Evolutionary conservation across 53 echinoderm and acorn worm genomes (phyloP).

Genomic region (Mesocentrotus franciscanus): DNA sequence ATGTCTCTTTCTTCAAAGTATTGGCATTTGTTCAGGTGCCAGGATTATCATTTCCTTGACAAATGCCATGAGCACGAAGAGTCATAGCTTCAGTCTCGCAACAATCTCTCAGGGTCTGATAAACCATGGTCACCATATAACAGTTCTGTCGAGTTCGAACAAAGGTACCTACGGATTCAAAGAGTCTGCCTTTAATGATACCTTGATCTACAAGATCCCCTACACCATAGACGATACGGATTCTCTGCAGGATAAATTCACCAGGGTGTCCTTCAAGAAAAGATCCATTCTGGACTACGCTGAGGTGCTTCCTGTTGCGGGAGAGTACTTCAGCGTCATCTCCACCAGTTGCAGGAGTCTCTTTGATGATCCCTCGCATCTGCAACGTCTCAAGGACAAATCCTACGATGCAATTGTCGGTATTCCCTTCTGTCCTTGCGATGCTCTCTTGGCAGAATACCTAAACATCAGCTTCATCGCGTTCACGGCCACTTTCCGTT

Average conservation of each 20-base stretch:
- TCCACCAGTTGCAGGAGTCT: constrained; percentile 48
- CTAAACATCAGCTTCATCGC: constrained; percentile 68
- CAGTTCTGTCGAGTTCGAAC: constrained; percentile 62
- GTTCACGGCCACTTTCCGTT: constrained; percentile 54
- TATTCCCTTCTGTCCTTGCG: constrained; percentile 70
- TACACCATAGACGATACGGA: constrained; percentile 34
- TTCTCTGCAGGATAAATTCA: constrained; percentile 29
- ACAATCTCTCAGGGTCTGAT: constrained; percentile 71
- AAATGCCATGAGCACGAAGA: constrained; percentile 57
- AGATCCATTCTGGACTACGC: constrained; percentile 49
- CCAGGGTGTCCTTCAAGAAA: constrained; percentile 47
- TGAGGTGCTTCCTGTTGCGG: constrained; percentile 37
- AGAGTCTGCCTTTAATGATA: constrained; percentile 8
- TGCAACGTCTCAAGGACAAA: not conserved
- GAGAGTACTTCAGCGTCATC: constrained; percentile 19
- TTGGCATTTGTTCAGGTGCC: constrained; percentile 6
- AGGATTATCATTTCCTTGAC: constrained; percentile 50
- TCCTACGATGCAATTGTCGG: constrained; percentile 58
- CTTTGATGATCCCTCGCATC: constrained; percentile 31
- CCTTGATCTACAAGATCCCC: constrained; percentile 56
- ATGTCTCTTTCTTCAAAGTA: not conserved
- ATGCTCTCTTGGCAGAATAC: constrained; percentile 64
- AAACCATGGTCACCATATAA: constrained; percentile 72
- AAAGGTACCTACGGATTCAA: constrained; percentile 53
- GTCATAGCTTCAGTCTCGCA: constrained; percentile 59